These are phyloP conservation scores for Gastrophryne carolinensis DNA, from an alignment of 2,797 vertebrate genomes.

Conservation along the genomic window DNA sequence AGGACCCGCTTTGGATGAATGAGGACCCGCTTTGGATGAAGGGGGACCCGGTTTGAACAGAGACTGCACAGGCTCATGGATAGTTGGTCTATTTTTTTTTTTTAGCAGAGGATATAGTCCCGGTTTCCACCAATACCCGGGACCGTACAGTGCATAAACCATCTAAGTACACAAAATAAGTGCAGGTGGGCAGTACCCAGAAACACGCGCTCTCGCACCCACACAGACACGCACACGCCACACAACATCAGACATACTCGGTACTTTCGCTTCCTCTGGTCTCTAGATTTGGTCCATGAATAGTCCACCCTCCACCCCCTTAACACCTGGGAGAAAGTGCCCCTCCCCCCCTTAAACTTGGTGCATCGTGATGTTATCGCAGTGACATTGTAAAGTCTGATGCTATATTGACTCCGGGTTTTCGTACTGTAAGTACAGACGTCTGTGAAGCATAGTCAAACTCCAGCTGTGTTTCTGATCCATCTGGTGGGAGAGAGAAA, in stretches of 20 bases:
- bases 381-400: slow-evolving; percentile 78
- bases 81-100: not conserved
- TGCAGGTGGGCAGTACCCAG: slow-evolving; percentile 8
- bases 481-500: slow-evolving; percentile 60
- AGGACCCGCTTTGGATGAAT: too few relatives aligned
- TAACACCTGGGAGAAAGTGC: not conserved
- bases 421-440: slow-evolving; percentile 81
- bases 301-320: not conserved
- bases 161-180: slow-evolving; percentile 20
- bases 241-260: not conserved
- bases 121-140: not conserved
- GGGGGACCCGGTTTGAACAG: too few relatives aligned
- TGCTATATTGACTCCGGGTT: slow-evolving; percentile 80
- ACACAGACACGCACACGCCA: not conserved
- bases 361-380: slow-evolving; percentile 66
- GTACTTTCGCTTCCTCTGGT: not conserved
- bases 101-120: not conserved
- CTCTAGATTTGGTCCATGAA: slow-evolving; percentile 41
- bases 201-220: not conserved
- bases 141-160: slow-evolving; percentile 16
- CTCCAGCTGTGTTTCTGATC: slow-evolving; percentile 71
- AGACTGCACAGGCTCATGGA: too few relatives aligned
- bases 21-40: too few relatives aligned
- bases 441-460: slow-evolving; percentile 82
- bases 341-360: not conserved